A percentile compares a stretch with the other conserved stretches of the same genome.
phyloP scores from a whole-genome alignment of 2,888 invertebrate species.

The Athalia cordata region DNA sequence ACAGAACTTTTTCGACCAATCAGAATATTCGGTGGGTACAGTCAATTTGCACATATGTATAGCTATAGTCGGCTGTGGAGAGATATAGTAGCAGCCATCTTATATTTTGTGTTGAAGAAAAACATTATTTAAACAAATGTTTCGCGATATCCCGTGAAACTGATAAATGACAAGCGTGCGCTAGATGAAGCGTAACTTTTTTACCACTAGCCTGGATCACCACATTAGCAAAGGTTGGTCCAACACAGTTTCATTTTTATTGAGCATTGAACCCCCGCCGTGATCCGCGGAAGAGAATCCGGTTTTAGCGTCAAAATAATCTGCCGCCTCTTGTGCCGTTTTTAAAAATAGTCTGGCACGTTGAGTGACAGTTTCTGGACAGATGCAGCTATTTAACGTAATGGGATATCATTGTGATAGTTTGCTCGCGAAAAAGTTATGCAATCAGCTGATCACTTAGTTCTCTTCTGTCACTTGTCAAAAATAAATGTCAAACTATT shows the following conservation, averaged over 20 bases:
- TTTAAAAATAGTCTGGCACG: constrained; percentile 60
- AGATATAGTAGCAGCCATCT: constrained; percentile 73
- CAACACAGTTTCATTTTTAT: constrained; percentile 33
- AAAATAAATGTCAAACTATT: constrained; percentile 70
- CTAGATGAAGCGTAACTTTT: constrained; percentile 72
- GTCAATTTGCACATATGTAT: constrained; percentile 50
- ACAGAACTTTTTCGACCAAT: constrained; percentile 29
- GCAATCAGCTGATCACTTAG: constrained; percentile 73
- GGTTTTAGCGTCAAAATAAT: constrained; percentile 58
- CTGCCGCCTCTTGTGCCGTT: constrained; percentile 51
- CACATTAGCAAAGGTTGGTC: constrained; percentile 73
- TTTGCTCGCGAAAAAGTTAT: constrained; percentile 68
- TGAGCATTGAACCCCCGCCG: constrained; percentile 47
- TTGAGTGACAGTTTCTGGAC: constrained; percentile 49
- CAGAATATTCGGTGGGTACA: constrained; percentile 34
- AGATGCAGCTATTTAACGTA: neutral
- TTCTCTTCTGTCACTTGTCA: constrained; percentile 72
- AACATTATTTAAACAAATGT: constrained; percentile 72
- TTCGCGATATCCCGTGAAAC: constrained; percentile 68
- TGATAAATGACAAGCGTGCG: constrained; percentile 65
- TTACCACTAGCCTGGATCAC: constrained; percentile 70
- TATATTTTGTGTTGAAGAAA: constrained; percentile 74
- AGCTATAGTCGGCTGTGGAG: constrained; percentile 55
- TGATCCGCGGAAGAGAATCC: constrained; percentile 54
- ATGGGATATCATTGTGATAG: constrained; percentile 31